Percentiles rank a stretch among this genome's conserved stretches.
Conservation (phyloP, 1,140 invertebrate genomes). For the Atta texana region DNA sequence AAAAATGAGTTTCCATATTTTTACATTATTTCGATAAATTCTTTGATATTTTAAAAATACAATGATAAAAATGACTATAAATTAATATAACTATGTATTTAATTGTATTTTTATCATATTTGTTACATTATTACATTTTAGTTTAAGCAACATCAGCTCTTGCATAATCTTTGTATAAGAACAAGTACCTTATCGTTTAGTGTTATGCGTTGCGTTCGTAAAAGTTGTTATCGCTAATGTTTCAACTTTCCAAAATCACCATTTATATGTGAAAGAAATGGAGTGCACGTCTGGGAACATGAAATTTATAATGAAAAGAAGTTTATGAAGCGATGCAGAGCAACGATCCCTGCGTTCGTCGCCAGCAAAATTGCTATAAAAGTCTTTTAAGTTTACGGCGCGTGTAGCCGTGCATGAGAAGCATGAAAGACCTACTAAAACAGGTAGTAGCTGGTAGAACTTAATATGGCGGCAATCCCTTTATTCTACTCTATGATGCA, state of each 20-base stretch:
- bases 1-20: not conserved
- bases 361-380: constrained; percentile 39
- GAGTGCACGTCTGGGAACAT: constrained; percentile 23
- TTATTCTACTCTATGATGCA: not conserved
- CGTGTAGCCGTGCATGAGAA: constrained; percentile 36
- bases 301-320: constrained; percentile 56
- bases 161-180: not conserved
- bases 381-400: constrained; percentile 61
- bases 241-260: constrained; percentile 23
- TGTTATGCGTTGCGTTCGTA: not conserved
- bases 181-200: not conserved
- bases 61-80: not conserved
- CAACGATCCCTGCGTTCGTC: constrained; percentile 29
- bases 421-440: constrained; percentile 59
- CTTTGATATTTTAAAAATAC: not conserved
- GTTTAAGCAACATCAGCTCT: not conserved
- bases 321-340: constrained; percentile 29
- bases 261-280: constrained; percentile 21
- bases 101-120: not conserved
- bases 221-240: constrained; percentile 44
- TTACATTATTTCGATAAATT: not conserved
- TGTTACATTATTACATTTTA: not conserved
- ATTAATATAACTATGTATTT: not conserved
- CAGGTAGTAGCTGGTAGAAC: constrained; percentile 58
- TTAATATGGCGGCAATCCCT: constrained; percentile 21